Base-by-base conservation (phyloP, 2,888 invertebrate genomes). In the Torymus aiolomorphi region DNA sequence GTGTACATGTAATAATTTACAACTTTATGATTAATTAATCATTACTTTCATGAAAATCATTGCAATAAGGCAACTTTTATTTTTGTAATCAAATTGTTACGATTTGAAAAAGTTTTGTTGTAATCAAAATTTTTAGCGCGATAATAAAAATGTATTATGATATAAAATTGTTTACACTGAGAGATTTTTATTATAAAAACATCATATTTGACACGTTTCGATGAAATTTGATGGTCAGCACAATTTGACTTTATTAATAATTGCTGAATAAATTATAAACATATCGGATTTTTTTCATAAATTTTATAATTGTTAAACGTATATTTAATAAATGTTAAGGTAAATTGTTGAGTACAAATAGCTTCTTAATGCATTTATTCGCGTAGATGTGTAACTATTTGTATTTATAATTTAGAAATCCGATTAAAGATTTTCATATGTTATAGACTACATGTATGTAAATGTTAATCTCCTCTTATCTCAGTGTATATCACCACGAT, bases 81-180 rank as follows among this genome's bases (percentile, higher is more conserved):
- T 31, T 63, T 63, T 3, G 42, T 20, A 31, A 62, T 63, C 63
- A 63, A 63, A 42, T 42, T 42, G 42, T 42, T 42, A 42, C 42
- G 42, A 42, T 42, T 42, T 42, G 42, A 42, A 42, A 42, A 5
- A 42, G 42, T 5, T 59, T 10, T 42, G 8, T 24, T 18, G 42
- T 65, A 65, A 54, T 42, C 42, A 56, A 69, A 42, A 52, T 18
- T 69, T 56, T 57, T 56, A 69, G 42, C n/a, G 49, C 14, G 31
- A 65, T 65, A 49, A 69, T 56, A 67, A 73, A 42, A 20, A 31
- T 51, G 13, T 49, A 51, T 24, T 49, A 20, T 10, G 57, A 18
- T 49, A 24, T 20, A 20, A 8, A 14, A 52, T 62, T 72, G 49
- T 71, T 72, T 72, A 62, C 72, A 72, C 54, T 54, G 31, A 72